phyloP scores from a whole-genome alignment of 1,140 invertebrate genomes.

The Metopolophium dirhodum region DNA sequence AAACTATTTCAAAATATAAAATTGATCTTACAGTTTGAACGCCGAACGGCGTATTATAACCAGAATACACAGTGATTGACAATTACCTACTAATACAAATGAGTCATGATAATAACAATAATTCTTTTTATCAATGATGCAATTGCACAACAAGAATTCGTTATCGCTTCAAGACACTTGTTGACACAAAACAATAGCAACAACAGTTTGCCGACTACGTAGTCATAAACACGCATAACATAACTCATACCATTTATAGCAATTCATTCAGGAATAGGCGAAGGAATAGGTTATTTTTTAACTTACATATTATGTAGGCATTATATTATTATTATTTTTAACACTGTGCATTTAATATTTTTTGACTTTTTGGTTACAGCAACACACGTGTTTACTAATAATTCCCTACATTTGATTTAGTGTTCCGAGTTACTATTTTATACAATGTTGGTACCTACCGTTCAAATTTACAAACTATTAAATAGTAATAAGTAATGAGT shows the following conservation, averaged over 20 bases:
- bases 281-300: background rate
- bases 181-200: slow-evolving; percentile 15
- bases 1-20: background rate
- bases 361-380: background rate
- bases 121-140: slow-evolving; percentile 38
- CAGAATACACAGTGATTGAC: background rate
- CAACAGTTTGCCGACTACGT: slow-evolving; percentile 5
- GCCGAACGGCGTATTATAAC: background rate
- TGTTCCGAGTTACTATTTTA: no score
- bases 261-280: background rate
- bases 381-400: background rate
- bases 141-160: slow-evolving; percentile 21
- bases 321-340: background rate
- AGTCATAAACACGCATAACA: slow-evolving; percentile 10
- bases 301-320: background rate
- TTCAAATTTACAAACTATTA: no score
- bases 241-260: slow-evolving; percentile 17
- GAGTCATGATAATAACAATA: background rate
- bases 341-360: background rate
- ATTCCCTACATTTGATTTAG: background rate
- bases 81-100: slow-evolving; percentile 22
- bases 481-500: no score
- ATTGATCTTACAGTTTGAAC: background rate
- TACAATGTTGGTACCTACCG: no score
- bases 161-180: slow-evolving; percentile 37